Percentiles rank a stretch among this genome's conserved stretches.
These are phyloP conservation scores for Hirtodrosophila cameraria DNA, from an alignment of 2,888 invertebrate genomes.

Conservation along the genomic window DNA sequence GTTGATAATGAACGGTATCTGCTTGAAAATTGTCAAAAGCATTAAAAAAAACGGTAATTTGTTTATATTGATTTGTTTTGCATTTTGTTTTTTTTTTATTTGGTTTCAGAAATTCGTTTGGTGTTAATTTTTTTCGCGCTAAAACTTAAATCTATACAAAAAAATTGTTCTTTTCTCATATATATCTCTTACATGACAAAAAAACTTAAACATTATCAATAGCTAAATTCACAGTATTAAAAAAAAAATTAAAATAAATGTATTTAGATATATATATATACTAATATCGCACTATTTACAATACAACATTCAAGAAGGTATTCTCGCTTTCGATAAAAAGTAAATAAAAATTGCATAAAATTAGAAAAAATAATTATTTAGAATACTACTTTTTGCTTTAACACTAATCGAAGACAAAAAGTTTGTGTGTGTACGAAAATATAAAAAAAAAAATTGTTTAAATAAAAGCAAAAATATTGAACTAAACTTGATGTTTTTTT, in stretches of 20 bases:
- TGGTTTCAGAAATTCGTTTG: constrained; percentile 79
- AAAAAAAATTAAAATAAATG: constrained; percentile 32
- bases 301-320: constrained; percentile 27
- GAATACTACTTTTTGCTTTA: constrained; percentile 4
- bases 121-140: constrained; percentile 71
- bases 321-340: constrained; percentile 5
- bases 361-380: constrained; percentile 14
- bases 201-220: constrained; percentile 73
- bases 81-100: constrained; percentile 45
- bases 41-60: constrained; percentile 2
- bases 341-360: constrained; percentile 8
- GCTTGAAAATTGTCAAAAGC: background rate
- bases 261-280: constrained; percentile 17
- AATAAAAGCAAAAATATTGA: constrained; percentile 53
- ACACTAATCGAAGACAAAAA: constrained; percentile 45
- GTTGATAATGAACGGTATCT: too few species aligned
- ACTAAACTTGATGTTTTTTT: constrained; percentile 38
- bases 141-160: constrained; percentile 77
- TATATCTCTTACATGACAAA: constrained; percentile 60
- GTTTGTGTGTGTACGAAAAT: constrained; percentile 2
- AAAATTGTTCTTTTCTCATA: constrained; percentile 52
- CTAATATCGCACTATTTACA: constrained; percentile 45
- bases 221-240: constrained; percentile 68
- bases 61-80: constrained; percentile 52
- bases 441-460: constrained; percentile 16